Conservation (phyloP, 2,888 invertebrate species). For the Barypeithes pellucidus region DNA sequence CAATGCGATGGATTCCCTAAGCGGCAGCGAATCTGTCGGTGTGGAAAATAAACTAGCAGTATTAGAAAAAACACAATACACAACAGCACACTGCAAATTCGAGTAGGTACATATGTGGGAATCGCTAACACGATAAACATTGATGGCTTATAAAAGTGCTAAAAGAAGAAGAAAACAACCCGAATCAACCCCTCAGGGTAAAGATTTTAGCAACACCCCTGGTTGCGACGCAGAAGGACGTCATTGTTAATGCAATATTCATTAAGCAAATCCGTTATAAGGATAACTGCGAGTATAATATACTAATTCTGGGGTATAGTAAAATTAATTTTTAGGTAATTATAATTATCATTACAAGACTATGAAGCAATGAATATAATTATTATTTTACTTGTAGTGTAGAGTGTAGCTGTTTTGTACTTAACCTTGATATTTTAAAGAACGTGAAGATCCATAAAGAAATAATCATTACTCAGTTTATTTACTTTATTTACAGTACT, state of each 20-base stretch:
- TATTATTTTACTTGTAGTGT: not conserved
- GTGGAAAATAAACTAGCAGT: no score
- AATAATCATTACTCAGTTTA: not conserved
- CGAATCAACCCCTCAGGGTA: no score
- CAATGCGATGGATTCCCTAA: no score
- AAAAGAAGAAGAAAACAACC: no score
- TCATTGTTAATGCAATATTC: slow-evolving; percentile 20
- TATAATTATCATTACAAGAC: not conserved
- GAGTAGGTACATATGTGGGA: no score
- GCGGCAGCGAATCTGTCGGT: no score
- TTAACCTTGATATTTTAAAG: slow-evolving; percentile 2
- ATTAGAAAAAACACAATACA: no score
- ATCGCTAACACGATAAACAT: no score
- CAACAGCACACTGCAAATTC: no score
- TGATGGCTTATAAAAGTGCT: no score
- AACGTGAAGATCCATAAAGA: not conserved
- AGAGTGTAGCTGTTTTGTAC: not conserved
- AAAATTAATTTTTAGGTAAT: slow-evolving; percentile 2
- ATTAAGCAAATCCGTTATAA: not conserved
- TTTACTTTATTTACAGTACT: not conserved
- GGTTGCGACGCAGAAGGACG: not conserved
- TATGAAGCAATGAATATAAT: not conserved
- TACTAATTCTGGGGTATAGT: not conserved
- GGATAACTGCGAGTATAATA: not conserved
- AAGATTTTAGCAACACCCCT: no score